phyloP scores from a whole-genome alignment of 2,797 vertebrate genomes.

The Ptychadena robeensis region DNA sequence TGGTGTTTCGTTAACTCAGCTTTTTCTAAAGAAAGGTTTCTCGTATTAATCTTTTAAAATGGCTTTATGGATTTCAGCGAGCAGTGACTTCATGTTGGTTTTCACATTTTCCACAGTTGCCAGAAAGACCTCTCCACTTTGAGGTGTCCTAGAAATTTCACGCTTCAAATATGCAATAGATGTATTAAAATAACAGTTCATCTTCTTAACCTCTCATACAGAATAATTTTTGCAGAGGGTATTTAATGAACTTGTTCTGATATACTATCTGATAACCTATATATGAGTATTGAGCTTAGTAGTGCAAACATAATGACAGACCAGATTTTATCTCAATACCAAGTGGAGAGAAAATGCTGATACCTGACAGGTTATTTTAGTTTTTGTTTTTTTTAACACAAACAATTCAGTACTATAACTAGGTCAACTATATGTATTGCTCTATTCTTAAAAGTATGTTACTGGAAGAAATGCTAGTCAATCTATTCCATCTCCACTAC shows the following conservation, averaged over 20 bases:
- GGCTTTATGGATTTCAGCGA: conserved; percentile 34
- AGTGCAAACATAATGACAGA: neutral
- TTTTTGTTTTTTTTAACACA: neutral
- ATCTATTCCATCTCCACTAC: no score
- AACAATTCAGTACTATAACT: no score
- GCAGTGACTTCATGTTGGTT: conserved; percentile 13
- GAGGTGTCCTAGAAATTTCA: conserved; percentile 34
- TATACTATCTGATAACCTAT: neutral
- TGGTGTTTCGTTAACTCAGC: conserved; percentile 58
- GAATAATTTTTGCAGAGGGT: neutral
- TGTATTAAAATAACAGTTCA: neutral
- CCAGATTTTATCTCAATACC: neutral
- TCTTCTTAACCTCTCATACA: neutral
- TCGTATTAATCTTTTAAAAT: conserved; percentile 68
- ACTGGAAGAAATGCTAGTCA: no score
- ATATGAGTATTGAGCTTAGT: neutral
- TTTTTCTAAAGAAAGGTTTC: conserved; percentile 56
- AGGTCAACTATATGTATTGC: no score
- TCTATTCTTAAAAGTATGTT: no score
- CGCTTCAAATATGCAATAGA: neutral
- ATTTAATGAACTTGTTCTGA: neutral
- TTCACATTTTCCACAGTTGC: conserved; percentile 25
- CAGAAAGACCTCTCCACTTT: conserved; percentile 20
- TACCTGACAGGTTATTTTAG: neutral
- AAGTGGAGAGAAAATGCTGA: neutral